Base-by-base conservation (phyloP, 1,140 invertebrate species). In the Neodiprion lecontei region DNA sequence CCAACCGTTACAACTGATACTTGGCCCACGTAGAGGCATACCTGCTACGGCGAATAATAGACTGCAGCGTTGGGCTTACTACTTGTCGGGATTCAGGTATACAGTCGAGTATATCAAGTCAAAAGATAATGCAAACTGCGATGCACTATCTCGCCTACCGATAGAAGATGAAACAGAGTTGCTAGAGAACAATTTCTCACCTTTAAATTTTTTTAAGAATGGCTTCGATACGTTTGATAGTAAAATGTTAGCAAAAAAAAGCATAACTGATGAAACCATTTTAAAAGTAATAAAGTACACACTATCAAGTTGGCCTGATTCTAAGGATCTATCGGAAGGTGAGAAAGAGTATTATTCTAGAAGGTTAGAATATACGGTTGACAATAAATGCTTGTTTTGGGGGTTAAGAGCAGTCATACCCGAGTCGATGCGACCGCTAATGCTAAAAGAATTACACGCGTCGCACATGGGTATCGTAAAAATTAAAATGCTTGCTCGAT, bases 1-100 rank as follows among this genome's bases (percentile, higher is more conserved):
- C 74, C 82, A 88, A 72, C 89, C 90, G 1, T 75, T 92, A 12
- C 73, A 82, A 21, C 74, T 80, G 10, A 83, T 91, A 69, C 89
- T 90, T 70, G 81, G 79, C 1, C 68, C 80, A 67, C 75, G 82
- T 40, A 75, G 78, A 66, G 78, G 72, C 9, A 72, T 86, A 17
- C 83, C 80, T 10, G 48, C 75, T 65, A 75, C 82, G 70, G 76
- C 79, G 12, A 76, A 81, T 65, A 78, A 67, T 48, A 71, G 85
- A 65, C 50, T 88, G 23, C 80, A 81, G 28, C 77, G 80, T 65
- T 87, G 81, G 77, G 81, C 82, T 17, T 72, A 84, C 17, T 75
- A 81, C 50, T 76, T 88, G 40, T 74, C 75, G 3, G 79, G 76
- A 9, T 86, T 82, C 74, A 71, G 82, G 70, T 88, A 86, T 72